Evolutionary conservation across 2,888 invertebrate genomes (phyloP).

Genomic region (Amphiduros pacificus): DNA sequence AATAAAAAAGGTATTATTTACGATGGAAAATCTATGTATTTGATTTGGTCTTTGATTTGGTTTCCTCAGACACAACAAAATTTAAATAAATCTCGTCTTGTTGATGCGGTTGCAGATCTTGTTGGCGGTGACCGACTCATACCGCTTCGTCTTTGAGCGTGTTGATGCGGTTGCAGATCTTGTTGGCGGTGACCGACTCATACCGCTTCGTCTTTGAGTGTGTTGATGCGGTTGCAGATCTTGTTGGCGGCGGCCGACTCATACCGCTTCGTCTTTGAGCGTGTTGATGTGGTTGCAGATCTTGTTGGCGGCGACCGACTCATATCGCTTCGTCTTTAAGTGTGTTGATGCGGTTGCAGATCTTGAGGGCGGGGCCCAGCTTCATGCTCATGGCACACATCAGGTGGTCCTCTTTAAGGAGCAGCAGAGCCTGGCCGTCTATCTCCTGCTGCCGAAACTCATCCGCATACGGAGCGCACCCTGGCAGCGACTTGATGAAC

Average conservation of each 20-base stretch:
- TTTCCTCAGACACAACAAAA: too few relatives aligned
- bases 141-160: conserved; percentile 24
- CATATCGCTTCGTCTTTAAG: conserved; percentile 26
- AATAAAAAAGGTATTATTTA: too few relatives aligned
- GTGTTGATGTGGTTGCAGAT: conserved; percentile 82
- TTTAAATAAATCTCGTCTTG: too few relatives aligned
- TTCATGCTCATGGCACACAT: conserved; percentile 95
- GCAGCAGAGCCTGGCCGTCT: conserved; percentile 89
- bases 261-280: conserved; percentile 25
- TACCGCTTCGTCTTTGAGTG: conserved; percentile 25
- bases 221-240: conserved; percentile 82
- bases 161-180: conserved; percentile 86
- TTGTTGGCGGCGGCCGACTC: conserved; percentile 94
- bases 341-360: conserved; percentile 79
- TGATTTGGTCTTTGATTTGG: too few relatives aligned
- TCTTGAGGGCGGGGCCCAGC: conserved; percentile 91
- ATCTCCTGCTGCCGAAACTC: conserved; percentile 92
- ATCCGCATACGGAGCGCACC: conserved; percentile 89
- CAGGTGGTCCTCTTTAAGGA: conserved; percentile 90
- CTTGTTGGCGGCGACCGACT: conserved; percentile 92
- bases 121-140: too few relatives aligned
- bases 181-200: too few relatives aligned
- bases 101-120: conserved; percentile 90
- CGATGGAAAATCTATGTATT: too few relatives aligned
- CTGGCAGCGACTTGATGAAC: conserved; percentile 83